These are phyloP conservation scores for Mallotus villosus DNA, from an alignment of 2,797 vertebrate genomes.

Conservation along the genomic window DNA sequence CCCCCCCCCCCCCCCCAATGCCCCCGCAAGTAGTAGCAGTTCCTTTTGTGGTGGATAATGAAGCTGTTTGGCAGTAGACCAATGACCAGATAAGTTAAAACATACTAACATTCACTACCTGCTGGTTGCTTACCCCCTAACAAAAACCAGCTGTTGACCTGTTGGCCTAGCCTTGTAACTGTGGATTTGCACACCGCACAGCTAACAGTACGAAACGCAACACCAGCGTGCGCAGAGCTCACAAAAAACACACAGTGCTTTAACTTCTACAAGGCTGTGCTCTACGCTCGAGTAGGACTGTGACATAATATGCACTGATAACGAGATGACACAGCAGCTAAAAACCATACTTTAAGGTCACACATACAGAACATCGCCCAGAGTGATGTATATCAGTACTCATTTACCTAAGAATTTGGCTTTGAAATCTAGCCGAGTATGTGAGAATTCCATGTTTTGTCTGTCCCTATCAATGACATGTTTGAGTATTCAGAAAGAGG, in stretches of 20 bases:
- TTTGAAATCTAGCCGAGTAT: too few species aligned
- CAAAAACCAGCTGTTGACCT: not conserved
- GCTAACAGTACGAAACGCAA: not conserved
- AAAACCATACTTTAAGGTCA: conserved; percentile 34
- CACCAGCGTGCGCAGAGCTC: not conserved
- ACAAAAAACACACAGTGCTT: conserved; percentile 1
- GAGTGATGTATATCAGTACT: not conserved
- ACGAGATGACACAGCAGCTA: not conserved
- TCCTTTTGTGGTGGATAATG: conserved; percentile 33
- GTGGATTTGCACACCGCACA: not conserved
- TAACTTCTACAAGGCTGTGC: conserved; percentile 9
- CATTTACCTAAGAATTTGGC: too few species aligned
- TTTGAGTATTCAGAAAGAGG: too few species aligned
- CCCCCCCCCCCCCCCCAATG: not conserved
- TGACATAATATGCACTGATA: conserved; percentile 17
- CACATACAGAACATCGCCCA: conserved; percentile 17
- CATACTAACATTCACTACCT: conserved; percentile 20
- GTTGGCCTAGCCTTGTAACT: conserved; percentile 5
- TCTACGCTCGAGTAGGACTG: conserved; percentile 24
- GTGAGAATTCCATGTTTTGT: too few species aligned
- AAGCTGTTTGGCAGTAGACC: conserved; percentile 37
- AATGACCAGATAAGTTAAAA: conserved; percentile 23
- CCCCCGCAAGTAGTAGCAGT: conserved; percentile 17
- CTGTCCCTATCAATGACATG: too few species aligned
- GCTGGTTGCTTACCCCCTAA: conserved; percentile 25